Evolutionary conservation across 2,797 vertebrate genomes (phyloP).

Genomic region (Molossus molossus): DNA sequence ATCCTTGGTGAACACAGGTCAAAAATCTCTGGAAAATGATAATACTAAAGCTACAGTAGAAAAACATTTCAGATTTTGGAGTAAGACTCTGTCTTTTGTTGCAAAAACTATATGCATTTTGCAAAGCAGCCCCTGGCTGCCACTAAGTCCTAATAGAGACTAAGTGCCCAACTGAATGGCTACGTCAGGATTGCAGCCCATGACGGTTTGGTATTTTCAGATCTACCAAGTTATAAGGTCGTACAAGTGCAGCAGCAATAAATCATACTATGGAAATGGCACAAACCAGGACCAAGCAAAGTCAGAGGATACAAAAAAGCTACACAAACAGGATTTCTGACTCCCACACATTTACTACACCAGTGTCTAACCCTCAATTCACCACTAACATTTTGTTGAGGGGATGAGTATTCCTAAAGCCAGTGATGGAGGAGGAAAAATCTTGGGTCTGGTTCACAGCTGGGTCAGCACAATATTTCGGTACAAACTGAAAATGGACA

Average conservation of each 20-base stretch:
- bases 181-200: not conserved
- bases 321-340: not conserved
- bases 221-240: not conserved
- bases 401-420: not conserved
- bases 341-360: not conserved
- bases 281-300: not conserved
- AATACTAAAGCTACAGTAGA: not conserved
- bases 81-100: not conserved
- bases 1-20: not conserved
- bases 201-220: not conserved
- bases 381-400: not conserved
- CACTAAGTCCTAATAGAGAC: not conserved
- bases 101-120: not conserved
- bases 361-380: not conserved
- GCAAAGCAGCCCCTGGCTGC: not conserved
- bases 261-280: not conserved
- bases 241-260: not conserved
- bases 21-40: not conserved
- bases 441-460: not conserved
- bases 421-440: not conserved
- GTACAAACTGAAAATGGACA: not conserved
- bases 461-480: not conserved
- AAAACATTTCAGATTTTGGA: slow-evolving; percentile 20
- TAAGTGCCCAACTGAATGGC: not conserved
- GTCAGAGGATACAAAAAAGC: not conserved